These are phyloP conservation scores for Ginglymostoma cirratum DNA, from an alignment of 2,113 vertebrate genomes.

Conservation along the genomic window DNA sequence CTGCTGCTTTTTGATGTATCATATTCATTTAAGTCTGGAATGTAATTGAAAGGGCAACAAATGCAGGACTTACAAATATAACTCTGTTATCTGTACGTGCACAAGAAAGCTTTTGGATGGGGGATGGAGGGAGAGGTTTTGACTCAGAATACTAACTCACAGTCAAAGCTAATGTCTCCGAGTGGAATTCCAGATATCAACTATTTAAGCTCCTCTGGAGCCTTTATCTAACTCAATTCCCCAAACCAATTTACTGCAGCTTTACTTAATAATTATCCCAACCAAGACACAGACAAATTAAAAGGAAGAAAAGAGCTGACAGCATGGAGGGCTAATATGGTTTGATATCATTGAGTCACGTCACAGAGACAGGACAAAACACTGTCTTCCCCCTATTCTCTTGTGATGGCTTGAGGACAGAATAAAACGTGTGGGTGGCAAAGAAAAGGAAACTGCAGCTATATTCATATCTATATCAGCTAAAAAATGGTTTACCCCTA, in stretches of 20 bases:
- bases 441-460: background rate
- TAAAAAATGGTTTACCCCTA: too few species aligned
- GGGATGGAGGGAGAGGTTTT: background rate
- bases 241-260: background rate
- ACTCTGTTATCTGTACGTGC: background rate
- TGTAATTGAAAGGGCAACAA: background rate
- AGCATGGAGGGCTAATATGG: background rate
- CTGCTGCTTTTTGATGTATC: background rate
- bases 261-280: constrained; percentile 3
- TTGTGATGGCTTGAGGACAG: background rate
- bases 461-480: background rate
- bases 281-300: background rate
- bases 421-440: background rate
- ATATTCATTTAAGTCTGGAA: background rate
- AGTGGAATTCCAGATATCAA: background rate
- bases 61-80: background rate
- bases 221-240: background rate
- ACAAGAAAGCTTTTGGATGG: background rate
- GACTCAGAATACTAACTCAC: background rate
- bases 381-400: background rate
- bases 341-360: background rate
- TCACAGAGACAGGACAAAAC: background rate
- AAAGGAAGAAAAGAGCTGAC: background rate
- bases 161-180: background rate
- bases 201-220: background rate